phyloP scores from a whole-genome alignment of 2,113 vertebrate species.

The Corythaixoides concolor region DNA sequence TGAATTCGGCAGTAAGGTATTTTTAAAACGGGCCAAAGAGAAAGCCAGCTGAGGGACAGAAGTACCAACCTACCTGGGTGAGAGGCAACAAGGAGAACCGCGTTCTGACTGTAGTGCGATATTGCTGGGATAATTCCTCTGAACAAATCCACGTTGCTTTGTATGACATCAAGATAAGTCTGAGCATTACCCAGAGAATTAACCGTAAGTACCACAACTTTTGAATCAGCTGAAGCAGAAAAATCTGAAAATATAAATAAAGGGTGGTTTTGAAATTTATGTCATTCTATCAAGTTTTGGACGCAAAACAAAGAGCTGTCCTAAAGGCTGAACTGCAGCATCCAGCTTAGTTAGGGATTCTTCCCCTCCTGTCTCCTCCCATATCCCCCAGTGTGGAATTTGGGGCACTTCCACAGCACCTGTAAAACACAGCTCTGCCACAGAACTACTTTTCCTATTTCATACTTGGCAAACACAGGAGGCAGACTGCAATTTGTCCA shows the following conservation, averaged over 20 bases:
- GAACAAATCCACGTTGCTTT: slow-evolving; percentile 92
- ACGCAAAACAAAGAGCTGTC: not conserved
- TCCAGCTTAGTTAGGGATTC: not conserved
- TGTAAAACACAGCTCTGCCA: not conserved
- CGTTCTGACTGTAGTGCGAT: slow-evolving; percentile 80
- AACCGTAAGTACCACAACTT: slow-evolving; percentile 87
- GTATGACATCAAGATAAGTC: slow-evolving; percentile 87
- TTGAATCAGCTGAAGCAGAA: slow-evolving; percentile 83
- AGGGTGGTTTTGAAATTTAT: not conserved
- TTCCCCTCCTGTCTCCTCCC: not conserved
- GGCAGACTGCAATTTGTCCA: not conserved
- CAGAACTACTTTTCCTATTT: not conserved
- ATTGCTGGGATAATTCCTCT: slow-evolving; percentile 83
- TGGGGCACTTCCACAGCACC: not conserved
- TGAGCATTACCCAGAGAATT: slow-evolving; percentile 89
- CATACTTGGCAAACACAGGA: not conserved
- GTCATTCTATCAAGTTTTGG: not conserved
- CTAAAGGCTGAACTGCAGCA: not conserved
- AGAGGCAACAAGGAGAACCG: slow-evolving; percentile 88
- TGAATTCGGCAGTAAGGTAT: not conserved
- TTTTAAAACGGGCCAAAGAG: not conserved
- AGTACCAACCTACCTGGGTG: slow-evolving; percentile 81
- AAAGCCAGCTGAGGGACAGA: not conserved
- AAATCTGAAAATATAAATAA: slow-evolving; percentile 79
- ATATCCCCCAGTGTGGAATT: fast-evolving